A percentile compares a stretch with the other conserved stretches of the same genome.
phyloP scores from a whole-genome alignment of 2,113 vertebrate genomes.

The Onychorhynchus coronatus region DNA sequence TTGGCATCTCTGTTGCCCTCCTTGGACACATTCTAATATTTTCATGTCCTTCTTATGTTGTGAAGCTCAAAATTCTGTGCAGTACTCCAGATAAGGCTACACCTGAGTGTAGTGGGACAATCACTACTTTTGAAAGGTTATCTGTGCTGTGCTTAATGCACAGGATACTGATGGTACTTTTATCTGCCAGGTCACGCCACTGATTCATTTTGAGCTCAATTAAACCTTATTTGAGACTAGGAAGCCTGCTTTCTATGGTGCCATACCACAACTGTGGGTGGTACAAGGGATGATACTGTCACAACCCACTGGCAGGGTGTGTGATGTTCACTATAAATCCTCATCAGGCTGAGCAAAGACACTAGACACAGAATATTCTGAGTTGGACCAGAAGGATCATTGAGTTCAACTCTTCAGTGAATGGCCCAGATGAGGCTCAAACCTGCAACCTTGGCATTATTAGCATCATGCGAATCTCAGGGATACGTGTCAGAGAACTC shows the following conservation, averaged over 20 bases:
- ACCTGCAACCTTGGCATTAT: background rate
- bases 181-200: background rate
- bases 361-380: background rate
- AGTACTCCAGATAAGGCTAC: background rate
- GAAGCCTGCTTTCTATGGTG: background rate
- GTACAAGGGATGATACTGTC: background rate
- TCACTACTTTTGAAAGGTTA: background rate
- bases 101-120: background rate
- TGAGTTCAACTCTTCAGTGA: background rate
- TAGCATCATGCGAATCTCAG: background rate
- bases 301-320: background rate
- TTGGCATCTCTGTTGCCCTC: background rate
- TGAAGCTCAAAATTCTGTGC: background rate
- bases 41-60: background rate
- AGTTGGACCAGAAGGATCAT: background rate
- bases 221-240: background rate
- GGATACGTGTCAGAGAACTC: accelerated
- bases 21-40: background rate
- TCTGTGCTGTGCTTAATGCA: background rate
- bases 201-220: background rate
- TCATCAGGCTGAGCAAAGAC: background rate
- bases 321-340: background rate
- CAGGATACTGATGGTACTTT: background rate
- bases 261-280: background rate
- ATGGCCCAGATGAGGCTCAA: background rate